Conservation (phyloP, 2,113 vertebrate species). For the Struthidea cinerea region DNA sequence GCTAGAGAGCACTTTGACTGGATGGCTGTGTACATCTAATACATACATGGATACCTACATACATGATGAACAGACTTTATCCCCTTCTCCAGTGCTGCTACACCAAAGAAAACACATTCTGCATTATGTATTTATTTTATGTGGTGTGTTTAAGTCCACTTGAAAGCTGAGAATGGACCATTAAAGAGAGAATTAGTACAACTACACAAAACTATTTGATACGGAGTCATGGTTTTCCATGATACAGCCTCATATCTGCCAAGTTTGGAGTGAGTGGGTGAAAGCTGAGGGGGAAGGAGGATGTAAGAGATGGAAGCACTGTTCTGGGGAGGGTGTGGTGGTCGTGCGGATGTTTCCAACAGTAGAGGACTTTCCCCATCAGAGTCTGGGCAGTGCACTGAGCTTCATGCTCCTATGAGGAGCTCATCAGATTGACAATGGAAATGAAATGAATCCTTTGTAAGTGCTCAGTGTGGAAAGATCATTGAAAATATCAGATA, state of each 20-base stretch:
- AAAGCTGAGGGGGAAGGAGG: background rate
- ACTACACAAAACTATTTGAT: background rate
- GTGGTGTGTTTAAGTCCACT: background rate
- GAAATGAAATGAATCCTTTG: fast-evolving
- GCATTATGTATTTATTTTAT: background rate
- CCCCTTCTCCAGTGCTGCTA: background rate
- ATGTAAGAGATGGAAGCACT: no score
- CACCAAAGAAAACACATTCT: background rate
- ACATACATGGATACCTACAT: fast-evolving
- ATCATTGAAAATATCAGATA: background rate
- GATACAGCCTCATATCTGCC: fast-evolving
- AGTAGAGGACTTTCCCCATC: background rate
- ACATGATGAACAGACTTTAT: background rate
- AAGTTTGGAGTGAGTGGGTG: background rate
- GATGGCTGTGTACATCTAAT: background rate
- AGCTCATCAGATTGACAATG: background rate
- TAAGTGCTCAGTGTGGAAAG: background rate
- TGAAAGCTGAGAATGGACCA: background rate
- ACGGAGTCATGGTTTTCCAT: background rate
- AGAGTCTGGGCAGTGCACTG: background rate
- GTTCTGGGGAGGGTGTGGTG: background rate
- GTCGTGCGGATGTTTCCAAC: background rate
- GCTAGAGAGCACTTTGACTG: background rate
- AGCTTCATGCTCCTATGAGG: background rate
- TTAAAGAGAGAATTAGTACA: background rate